Conservation (phyloP, 2,113 vertebrate species). For the Peromyscus californicus region DNA sequence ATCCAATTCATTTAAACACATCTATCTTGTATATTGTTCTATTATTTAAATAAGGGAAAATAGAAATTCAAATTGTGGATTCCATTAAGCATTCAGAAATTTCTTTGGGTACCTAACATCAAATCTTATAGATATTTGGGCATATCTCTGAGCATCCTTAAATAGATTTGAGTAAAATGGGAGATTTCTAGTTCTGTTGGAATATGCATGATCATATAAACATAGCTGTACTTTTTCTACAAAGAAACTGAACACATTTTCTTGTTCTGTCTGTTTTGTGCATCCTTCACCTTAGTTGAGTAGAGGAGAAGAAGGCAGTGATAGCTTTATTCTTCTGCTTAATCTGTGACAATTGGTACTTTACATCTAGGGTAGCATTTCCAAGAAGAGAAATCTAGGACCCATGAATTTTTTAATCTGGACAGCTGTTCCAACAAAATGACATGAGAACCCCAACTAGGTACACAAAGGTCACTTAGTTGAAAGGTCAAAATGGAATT, state of each 20-base stretch:
- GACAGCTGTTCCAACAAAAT: conserved; percentile 61
- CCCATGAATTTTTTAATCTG: conserved; percentile 61
- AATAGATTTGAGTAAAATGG: conserved; percentile 52
- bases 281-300: neutral
- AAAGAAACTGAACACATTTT: neutral
- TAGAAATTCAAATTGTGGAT: conserved; percentile 45
- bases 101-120: conserved; percentile 1
- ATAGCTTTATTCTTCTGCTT: conserved; percentile 49
- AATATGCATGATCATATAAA: neutral
- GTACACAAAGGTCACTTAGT: conserved; percentile 63
- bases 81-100: conserved; percentile 54
- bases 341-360: conserved; percentile 25
- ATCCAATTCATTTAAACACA: neutral
- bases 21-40: neutral
- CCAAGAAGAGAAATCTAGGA: conserved; percentile 45
- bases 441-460: conserved; percentile 45
- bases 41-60: conserved; percentile 45
- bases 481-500: conserved; percentile 72
- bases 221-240: neutral
- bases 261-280: neutral
- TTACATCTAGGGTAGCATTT: conserved; percentile 41
- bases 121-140: conserved; percentile 15
- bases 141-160: conserved; percentile 41
- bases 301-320: neutral
- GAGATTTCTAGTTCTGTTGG: conserved; percentile 4